These are phyloP conservation scores for Leptura quadrifasciata DNA, from an alignment of 2,888 invertebrate genomes.

Conservation along the genomic window DNA sequence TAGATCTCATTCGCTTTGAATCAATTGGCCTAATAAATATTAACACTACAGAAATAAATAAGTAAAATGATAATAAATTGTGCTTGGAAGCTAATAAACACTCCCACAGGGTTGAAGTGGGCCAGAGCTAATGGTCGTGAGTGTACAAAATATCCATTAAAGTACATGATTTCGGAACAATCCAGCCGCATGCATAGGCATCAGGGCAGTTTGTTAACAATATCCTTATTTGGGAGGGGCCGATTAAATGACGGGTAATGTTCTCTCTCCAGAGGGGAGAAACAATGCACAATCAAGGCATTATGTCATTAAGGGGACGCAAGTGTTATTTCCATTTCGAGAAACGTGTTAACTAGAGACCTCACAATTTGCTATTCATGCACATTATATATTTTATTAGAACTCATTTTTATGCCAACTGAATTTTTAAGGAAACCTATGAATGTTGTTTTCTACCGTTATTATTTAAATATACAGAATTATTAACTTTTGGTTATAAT, in stretches of 20 bases:
- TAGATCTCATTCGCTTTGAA: neutral
- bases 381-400: neutral
- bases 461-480: no score
- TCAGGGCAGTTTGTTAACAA: slow-evolving; percentile 71
- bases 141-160: slow-evolving; percentile 60
- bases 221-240: slow-evolving; percentile 71
- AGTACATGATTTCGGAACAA: slow-evolving; percentile 46
- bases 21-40: neutral
- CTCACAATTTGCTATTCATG: slow-evolving; percentile 38
- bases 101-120: slow-evolving; percentile 51
- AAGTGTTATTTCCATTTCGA: slow-evolving; percentile 66
- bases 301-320: slow-evolving; percentile 72
- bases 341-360: slow-evolving; percentile 52
- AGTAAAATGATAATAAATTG: slow-evolving; percentile 29
- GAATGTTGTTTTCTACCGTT: no score
- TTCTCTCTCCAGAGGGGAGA: slow-evolving; percentile 68
- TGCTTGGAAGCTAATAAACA: slow-evolving; percentile 53
- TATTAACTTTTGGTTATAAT: no score
- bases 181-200: slow-evolving; percentile 50
- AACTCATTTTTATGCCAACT: no score
- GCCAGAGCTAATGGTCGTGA: slow-evolving; percentile 51
- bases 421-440: no score
- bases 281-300: slow-evolving; percentile 74
- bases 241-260: slow-evolving; percentile 72
- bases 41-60: neutral